Percentiles rank a stretch among this genome's conserved stretches.
Conservation (phyloP, 2,113 vertebrate species). For the Trochalopteron elliotii region DNA sequence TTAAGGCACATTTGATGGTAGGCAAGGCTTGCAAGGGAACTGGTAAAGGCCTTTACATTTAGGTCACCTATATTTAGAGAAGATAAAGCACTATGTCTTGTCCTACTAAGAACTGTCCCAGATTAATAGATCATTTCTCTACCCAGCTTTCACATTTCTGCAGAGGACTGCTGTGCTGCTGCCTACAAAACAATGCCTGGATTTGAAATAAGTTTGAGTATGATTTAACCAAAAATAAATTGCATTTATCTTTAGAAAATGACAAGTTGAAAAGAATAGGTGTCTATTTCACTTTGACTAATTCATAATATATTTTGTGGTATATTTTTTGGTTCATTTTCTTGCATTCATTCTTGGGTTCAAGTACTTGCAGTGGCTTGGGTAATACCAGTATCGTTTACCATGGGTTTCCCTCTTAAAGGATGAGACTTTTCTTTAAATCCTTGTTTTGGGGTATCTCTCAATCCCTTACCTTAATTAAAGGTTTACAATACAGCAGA, state of each 20-base stretch:
- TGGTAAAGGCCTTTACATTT: neutral
- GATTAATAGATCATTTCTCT: conserved; percentile 10
- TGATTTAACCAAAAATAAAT: neutral
- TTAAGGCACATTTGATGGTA: neutral
- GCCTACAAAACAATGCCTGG: neutral
- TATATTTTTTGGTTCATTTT: neutral
- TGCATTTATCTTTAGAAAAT: neutral
- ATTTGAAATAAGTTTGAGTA: neutral
- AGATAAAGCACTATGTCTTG: neutral
- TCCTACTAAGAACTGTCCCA: neutral
- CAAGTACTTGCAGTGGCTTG: neutral
- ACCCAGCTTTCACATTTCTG: neutral
- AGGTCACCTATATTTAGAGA: conserved; percentile 40
- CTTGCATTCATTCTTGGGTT: neutral
- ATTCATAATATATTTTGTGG: neutral
- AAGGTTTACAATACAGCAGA: neutral
- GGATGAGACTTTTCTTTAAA: neutral
- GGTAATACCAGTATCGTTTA: neutral
- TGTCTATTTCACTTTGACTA: rapidly evolving
- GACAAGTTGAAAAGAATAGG: neutral
- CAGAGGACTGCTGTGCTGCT: neutral
- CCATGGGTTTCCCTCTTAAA: neutral
- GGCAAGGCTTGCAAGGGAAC: neutral
- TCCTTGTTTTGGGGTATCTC: neutral
- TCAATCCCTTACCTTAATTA: neutral